Percentiles rank a stretch among this genome's conserved stretches.
These are phyloP conservation scores for Metallyticus violacea DNA, from an alignment of 2,888 invertebrate genomes.

Conservation along the genomic window DNA sequence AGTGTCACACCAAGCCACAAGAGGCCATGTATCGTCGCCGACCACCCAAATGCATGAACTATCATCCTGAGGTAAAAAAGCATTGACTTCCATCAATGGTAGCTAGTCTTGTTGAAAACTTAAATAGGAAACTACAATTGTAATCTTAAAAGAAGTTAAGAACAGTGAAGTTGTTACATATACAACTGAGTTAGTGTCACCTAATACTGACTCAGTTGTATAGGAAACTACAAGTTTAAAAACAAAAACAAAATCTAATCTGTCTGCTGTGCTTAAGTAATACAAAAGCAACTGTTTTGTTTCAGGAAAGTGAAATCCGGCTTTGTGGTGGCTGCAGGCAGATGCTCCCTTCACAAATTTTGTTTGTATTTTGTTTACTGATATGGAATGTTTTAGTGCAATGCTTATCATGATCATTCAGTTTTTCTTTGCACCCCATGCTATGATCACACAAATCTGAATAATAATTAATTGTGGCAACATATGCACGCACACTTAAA, in stretches of 20 bases:
- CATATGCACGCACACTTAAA: constrained; percentile 1
- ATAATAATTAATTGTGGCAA: neutral
- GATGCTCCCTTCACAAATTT: constrained; percentile 16
- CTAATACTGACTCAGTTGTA: too few species aligned
- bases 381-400: constrained; percentile 19
- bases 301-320: constrained; percentile 50
- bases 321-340: constrained; percentile 42
- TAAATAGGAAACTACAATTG: too few species aligned
- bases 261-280: neutral
- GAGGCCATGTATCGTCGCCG: constrained; percentile 70
- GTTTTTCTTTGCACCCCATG: neutral
- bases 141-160: too few species aligned
- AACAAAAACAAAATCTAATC: neutral
- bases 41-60: constrained; percentile 79
- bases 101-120: neutral
- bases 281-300: neutral
- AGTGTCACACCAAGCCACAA: constrained; percentile 58
- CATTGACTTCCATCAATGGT: neutral
- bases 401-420: constrained; percentile 4
- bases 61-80: constrained; percentile 69
- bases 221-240: neutral
- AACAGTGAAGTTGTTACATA: too few species aligned
- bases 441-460: neutral
- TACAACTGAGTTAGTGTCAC: too few species aligned
- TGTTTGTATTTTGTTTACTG: constrained; percentile 22